Percentiles rank a stretch among this genome's conserved stretches.
phyloP scores from a whole-genome alignment of 2,888 invertebrate species.

The Sinotaia quadrata region DNA sequence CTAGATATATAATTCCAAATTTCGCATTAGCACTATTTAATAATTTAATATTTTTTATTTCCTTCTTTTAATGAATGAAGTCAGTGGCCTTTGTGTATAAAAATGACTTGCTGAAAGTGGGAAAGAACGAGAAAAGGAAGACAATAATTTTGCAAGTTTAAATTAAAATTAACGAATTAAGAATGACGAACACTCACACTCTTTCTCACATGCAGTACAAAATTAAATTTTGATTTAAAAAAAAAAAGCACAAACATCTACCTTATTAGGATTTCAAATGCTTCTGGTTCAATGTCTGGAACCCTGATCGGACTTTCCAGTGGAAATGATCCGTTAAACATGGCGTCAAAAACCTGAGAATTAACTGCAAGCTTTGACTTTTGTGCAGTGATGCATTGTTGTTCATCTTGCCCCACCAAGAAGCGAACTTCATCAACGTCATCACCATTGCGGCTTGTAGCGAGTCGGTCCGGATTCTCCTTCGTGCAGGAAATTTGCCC shows the following conservation, averaged over 20 bases:
- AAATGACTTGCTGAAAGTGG: too few species aligned
- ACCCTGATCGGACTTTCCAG: neutral
- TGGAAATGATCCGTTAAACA: neutral
- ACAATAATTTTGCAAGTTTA: too few species aligned
- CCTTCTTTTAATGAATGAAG: too few species aligned
- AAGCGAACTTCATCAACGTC: neutral
- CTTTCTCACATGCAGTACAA: too few species aligned
- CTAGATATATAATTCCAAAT: too few species aligned
- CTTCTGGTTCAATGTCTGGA: neutral
- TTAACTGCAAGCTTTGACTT: neutral
- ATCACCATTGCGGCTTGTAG: neutral
- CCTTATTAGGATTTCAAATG: neutral
- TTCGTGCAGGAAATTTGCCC: neutral
- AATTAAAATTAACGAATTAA: too few species aligned
- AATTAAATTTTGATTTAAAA: too few species aligned
- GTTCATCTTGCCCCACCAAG: neutral
- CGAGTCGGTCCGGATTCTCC: neutral
- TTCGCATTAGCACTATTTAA: too few species aligned
- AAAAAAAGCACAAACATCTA: neutral
- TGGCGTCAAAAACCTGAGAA: neutral
- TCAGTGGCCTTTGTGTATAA: too few species aligned
- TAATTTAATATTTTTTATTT: too few species aligned
- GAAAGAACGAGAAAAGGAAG: too few species aligned
- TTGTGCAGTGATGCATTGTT: neutral
- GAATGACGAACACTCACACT: too few species aligned